Base-by-base conservation (phyloP, 1,140 invertebrate species). In the Neodiprion pinetum region DNA sequence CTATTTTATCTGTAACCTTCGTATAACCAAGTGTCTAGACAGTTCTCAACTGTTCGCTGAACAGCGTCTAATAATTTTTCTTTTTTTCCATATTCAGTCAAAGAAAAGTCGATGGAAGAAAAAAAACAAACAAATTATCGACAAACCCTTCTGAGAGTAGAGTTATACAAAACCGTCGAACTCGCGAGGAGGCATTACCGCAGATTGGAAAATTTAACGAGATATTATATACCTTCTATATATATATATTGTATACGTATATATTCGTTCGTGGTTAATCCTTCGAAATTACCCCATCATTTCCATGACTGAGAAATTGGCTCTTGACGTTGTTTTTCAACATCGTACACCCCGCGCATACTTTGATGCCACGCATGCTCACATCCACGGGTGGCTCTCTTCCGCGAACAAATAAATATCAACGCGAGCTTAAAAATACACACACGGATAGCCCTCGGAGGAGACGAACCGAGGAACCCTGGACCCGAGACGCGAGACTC, bases 341-440 rank as follows among this genome's bases (percentile, higher is more conserved):
- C 7, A 17, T 9, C 53, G 53, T 40, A 17, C 53, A 14, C 53
- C n/a, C 53, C n/a, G 53, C 53, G 11, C 11, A 17, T 17, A 17
- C 53, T 17, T 17, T 61, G 11, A 9, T 21, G 17, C 17, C 17
- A 21, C 53, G 53, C 5, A 40, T 40, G 5, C 28, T 5, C 28
- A 40, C 28, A 40, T 2, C 28, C 28, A 40, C 28, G 28, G 28
- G 28, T 40, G 28, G 28, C 28, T 14, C 53, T 9, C 53, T 61
- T 61, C 53, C 53, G 53, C 53, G 53, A 61, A 61, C 53, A 61
- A 61, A 61, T 61, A 61, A 61, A 61, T 61, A 61, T 61, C 53
- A 17, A 61, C 11, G 11, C 11, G 11, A 17, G 53, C 53, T 61
- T 61, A 61, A 61, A 61, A 61, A 61, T 61, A 61, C 53, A 61